These are phyloP conservation scores for Aspidiotus rigidus DNA, from an alignment of 2,888 invertebrate genomes.

Conservation along the genomic window DNA sequence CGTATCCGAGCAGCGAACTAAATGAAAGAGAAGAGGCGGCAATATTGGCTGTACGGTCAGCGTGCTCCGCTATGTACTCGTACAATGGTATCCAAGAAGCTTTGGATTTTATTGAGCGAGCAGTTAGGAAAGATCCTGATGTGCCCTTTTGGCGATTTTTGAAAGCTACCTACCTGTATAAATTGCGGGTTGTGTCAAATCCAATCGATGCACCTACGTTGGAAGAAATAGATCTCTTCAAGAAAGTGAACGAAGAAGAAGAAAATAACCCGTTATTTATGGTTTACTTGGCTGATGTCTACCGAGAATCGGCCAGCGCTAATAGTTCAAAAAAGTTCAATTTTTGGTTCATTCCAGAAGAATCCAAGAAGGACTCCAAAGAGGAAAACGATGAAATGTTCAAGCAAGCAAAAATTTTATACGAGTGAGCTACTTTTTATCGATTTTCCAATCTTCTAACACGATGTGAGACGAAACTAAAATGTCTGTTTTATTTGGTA, in stretches of 20 bases:
- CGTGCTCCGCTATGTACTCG: neutral
- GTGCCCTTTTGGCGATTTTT: neutral
- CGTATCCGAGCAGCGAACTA: neutral
- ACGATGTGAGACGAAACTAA: no score
- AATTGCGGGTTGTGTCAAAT: neutral
- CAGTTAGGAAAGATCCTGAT: neutral
- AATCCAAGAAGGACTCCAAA: neutral
- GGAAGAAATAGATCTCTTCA: neutral
- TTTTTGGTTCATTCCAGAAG: constrained; percentile 6
- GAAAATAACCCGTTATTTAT: neutral
- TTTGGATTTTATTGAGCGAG: neutral
- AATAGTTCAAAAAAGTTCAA: neutral
- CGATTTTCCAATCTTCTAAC: neutral
- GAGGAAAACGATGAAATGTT: neutral
- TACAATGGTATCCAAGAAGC: constrained; percentile 4
- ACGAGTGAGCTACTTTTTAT: neutral
- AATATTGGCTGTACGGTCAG: neutral
- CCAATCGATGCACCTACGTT: neutral
- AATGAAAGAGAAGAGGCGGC: neutral
- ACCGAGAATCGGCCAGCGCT: neutral
- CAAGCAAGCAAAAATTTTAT: neutral
- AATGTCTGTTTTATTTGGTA: no score
- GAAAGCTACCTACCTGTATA: neutral
- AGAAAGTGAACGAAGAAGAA: constrained; percentile 1
- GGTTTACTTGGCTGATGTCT: neutral